phyloP scores from a whole-genome alignment of 2,113 vertebrate species.

The Copsychus sechellarum region DNA sequence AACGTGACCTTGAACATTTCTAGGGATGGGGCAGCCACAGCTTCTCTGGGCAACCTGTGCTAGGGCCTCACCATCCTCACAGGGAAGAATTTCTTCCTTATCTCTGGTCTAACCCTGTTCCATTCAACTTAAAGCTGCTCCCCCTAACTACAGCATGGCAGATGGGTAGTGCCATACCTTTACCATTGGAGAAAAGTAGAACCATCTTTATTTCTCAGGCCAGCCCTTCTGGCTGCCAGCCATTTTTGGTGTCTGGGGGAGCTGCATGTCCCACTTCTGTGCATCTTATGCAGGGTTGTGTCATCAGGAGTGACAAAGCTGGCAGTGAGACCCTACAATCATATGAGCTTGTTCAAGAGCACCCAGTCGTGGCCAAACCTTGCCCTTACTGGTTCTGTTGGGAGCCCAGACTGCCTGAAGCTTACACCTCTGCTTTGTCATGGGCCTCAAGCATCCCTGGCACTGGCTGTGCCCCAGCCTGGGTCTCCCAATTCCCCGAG shows the following conservation, averaged over 20 bases:
- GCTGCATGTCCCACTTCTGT: background rate
- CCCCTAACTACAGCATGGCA: background rate
- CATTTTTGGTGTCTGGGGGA: fast-evolving
- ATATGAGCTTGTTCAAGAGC: background rate
- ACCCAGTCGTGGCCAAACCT: background rate
- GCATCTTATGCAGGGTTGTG: background rate
- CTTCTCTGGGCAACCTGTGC: background rate
- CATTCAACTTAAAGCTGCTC: background rate
- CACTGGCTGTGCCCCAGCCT: background rate
- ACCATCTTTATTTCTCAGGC: background rate
- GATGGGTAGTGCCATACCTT: background rate
- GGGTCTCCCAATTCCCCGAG: background rate
- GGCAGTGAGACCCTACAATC: background rate
- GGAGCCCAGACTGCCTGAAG: background rate
- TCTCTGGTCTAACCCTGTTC: background rate
- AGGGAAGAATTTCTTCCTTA: background rate
- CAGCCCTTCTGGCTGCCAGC: background rate
- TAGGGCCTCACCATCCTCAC: background rate
- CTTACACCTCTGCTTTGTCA: background rate
- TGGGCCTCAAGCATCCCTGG: background rate
- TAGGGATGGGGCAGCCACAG: background rate
- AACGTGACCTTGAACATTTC: background rate
- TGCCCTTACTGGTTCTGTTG: background rate
- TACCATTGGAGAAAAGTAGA: background rate
- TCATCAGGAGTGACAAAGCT: background rate